These are phyloP conservation scores for Lota lota DNA, from an alignment of 2,113 vertebrate genomes.

Conservation along the genomic window DNA sequence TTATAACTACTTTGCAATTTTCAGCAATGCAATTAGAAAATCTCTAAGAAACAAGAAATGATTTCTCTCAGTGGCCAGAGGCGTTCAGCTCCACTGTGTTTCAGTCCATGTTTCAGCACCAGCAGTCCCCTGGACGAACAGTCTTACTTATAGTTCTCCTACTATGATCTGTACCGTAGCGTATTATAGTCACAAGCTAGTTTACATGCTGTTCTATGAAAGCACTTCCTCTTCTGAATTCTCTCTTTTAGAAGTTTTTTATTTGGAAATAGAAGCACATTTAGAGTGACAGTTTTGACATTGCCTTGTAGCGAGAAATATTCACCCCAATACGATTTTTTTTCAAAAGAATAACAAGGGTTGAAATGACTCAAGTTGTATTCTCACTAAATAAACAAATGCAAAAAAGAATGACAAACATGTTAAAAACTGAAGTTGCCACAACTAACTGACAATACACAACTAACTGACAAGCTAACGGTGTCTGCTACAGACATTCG, in stretches of 20 bases:
- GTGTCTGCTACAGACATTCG: too few relatives aligned
- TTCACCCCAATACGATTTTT: constrained; percentile 73
- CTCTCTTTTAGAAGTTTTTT: constrained; percentile 60
- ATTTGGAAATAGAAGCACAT: constrained; percentile 75
- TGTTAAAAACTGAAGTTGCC: neutral
- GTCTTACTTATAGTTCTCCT: constrained; percentile 48
- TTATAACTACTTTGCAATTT: neutral
- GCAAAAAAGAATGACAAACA: constrained; percentile 36
- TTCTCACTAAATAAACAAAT: constrained; percentile 24
- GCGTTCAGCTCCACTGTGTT: neutral
- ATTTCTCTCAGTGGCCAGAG: neutral
- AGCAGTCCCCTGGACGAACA: constrained; percentile 52
- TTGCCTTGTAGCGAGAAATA: constrained; percentile 76
- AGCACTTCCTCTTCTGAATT: constrained; percentile 76
- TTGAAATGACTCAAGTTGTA: constrained; percentile 16
- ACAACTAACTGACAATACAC: too few relatives aligned
- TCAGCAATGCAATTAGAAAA: constrained; percentile 9
- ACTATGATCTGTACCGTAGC: constrained; percentile 66
- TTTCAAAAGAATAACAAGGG: constrained; percentile 35
- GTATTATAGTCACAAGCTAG: constrained; percentile 70
- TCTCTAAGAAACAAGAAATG: constrained; percentile 11
- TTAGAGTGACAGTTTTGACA: constrained; percentile 80
- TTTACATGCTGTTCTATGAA: constrained; percentile 70
- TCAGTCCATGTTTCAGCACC: constrained; percentile 61
- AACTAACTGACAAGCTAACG: too few relatives aligned